These are phyloP conservation scores for Psittacula echo DNA, from an alignment of 2,797 vertebrate genomes.

Conservation along the genomic window DNA sequence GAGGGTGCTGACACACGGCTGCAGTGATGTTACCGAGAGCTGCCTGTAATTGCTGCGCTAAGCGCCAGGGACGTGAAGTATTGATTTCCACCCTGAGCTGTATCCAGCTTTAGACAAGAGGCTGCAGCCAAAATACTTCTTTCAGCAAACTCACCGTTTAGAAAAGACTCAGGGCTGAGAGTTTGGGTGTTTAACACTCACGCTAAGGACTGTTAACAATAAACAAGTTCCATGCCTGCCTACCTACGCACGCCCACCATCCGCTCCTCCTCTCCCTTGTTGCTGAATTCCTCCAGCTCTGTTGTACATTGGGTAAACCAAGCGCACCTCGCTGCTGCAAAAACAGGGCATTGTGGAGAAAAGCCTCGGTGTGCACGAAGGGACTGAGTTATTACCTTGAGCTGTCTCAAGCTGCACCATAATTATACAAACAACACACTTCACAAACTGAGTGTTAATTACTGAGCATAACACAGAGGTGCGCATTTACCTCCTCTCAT, in stretches of 20 bases:
- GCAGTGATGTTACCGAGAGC: background rate
- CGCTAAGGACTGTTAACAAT: background rate
- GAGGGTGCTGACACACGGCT: background rate
- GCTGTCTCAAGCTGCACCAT: background rate
- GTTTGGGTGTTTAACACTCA: background rate
- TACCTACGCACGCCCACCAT: background rate
- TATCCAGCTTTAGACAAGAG: background rate
- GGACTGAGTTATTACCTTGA: conserved; percentile 8
- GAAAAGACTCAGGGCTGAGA: background rate
- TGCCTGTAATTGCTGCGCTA: conserved; percentile 14
- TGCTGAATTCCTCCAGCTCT: background rate
- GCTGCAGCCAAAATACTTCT: conserved; percentile 17
- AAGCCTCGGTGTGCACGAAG: background rate
- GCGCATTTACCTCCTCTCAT: background rate
- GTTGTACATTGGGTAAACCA: background rate
- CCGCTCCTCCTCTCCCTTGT: background rate
- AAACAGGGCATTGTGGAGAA: background rate
- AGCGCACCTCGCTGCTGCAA: background rate
- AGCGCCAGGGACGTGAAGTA: background rate
- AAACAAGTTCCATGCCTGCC: background rate
- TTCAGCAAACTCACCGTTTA: background rate
- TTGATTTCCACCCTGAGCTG: conserved; percentile 14
- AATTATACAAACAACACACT: background rate
- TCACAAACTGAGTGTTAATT: conserved; percentile 12
- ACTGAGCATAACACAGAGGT: background rate